A percentile compares a stretch with the other conserved stretches of the same genome.
Evolutionary conservation across 2,888 invertebrate species (phyloP).

Genomic region (Tiphia femorata): DNA sequence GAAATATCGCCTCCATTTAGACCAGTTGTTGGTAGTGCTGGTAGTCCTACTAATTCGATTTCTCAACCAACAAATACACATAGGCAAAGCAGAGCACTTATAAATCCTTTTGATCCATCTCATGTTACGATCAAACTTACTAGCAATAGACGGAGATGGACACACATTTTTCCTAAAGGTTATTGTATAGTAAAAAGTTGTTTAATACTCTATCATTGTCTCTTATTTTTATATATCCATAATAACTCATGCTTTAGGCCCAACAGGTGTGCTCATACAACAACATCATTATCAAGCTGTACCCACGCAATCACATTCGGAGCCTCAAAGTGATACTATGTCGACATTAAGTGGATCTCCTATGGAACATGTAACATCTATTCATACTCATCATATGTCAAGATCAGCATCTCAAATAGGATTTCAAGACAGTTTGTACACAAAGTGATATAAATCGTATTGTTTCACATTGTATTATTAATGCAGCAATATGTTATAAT

Average conservation of each 20-base stretch:
- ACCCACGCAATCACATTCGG: slow-evolving; percentile 73
- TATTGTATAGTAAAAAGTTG: no score
- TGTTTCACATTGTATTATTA: slow-evolving; percentile 2
- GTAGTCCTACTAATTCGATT: slow-evolving; percentile 69
- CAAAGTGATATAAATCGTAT: slow-evolving; percentile 9
- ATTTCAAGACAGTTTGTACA: slow-evolving; percentile 71
- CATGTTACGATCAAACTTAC: slow-evolving; percentile 96
- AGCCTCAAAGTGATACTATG: slow-evolving; percentile 56
- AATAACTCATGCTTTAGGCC: slow-evolving; percentile 72
- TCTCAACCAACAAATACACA: slow-evolving; percentile 61
- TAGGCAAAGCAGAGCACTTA: slow-evolving; percentile 86
- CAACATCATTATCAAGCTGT: slow-evolving; percentile 94
- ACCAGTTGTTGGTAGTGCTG: slow-evolving; percentile 73
- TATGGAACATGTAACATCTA: slow-evolving; percentile 46
- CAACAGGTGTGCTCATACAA: slow-evolving; percentile 90
- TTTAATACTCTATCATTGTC: not conserved
- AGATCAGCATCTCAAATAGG: slow-evolving; percentile 68
- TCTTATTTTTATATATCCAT: not conserved
- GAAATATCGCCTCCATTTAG: slow-evolving; percentile 72
- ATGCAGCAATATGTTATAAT: no score
- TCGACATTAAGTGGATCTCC: slow-evolving; percentile 63
- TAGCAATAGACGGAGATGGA: slow-evolving; percentile 96
- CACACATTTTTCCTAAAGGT: slow-evolving; percentile 97
- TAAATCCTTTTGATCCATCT: slow-evolving; percentile 98
- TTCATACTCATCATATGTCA: slow-evolving; percentile 48